A percentile compares a stretch with the other conserved stretches of the same genome.
Conservation (phyloP, 1,140 invertebrate genomes). For the Limonius californicus region DNA sequence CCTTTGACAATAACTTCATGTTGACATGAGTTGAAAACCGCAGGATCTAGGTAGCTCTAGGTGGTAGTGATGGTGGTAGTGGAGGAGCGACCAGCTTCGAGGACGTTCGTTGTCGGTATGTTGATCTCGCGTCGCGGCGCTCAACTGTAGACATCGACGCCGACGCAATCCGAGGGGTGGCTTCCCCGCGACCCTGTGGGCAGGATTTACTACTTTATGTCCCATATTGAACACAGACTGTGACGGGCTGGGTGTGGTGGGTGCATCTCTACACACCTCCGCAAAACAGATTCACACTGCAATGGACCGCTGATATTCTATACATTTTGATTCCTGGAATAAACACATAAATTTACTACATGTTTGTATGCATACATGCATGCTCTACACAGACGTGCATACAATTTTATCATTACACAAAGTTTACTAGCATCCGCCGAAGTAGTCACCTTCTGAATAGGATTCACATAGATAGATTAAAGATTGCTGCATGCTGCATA, state of each 20-base stretch:
- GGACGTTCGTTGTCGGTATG: constrained; percentile 29
- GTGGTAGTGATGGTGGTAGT: not conserved
- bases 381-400: not conserved
- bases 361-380: not conserved
- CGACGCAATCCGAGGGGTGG: constrained; percentile 42
- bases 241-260: constrained; percentile 44
- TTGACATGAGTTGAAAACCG: no score
- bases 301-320: not conserved
- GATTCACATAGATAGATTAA: constrained; percentile 36
- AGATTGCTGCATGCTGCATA: constrained; percentile 39
- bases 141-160: constrained; percentile 36
- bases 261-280: constrained; percentile 26
- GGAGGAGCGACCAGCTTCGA: constrained; percentile 24
- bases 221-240: constrained; percentile 35
- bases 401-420: not conserved
- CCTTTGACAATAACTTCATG: no score
- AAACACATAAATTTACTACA: constrained; percentile 33
- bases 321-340: constrained; percentile 27
- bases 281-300: constrained; percentile 28
- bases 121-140: constrained; percentile 34
- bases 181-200: constrained; percentile 42
- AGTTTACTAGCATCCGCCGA: not conserved
- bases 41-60: no score
- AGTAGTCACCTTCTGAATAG: constrained; percentile 33
- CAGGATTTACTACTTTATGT: constrained; percentile 45